These are phyloP conservation scores for Yponomeuta sedellus DNA, from an alignment of 2,888 invertebrate species.

Conservation along the genomic window DNA sequence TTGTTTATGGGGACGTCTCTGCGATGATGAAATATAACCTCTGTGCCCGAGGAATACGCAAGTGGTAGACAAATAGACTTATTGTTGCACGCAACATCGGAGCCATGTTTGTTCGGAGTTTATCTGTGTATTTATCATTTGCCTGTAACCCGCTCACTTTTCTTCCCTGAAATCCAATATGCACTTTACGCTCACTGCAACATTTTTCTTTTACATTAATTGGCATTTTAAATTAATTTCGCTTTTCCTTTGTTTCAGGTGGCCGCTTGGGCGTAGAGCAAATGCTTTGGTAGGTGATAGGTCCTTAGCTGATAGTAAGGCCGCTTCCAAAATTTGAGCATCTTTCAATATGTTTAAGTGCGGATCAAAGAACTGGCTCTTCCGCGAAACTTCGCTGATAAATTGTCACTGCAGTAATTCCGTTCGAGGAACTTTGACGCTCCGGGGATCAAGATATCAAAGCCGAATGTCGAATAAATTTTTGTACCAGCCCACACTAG, in stretches of 20 bases:
- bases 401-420: constrained; percentile 34
- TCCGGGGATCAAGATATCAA: constrained; percentile 68
- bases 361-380: background rate
- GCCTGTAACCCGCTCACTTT: constrained; percentile 6
- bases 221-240: constrained; percentile 75
- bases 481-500: constrained; percentile 68
- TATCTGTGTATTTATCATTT: background rate
- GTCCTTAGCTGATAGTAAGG: constrained; percentile 12
- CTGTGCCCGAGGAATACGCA: constrained; percentile 30
- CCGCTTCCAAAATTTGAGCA: background rate
- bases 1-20: constrained; percentile 51
- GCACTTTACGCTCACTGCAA: constrained; percentile 25
- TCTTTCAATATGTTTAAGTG: background rate
- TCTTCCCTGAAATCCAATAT: constrained; percentile 22
- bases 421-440: constrained; percentile 42
- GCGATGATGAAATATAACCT: constrained; percentile 42
- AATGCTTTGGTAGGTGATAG: constrained; percentile 62
- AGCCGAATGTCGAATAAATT: constrained; percentile 64
- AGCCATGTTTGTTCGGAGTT: constrained; percentile 15
- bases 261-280: constrained; percentile 57
- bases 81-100: background rate
- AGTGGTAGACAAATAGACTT: constrained; percentile 4
- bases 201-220: constrained; percentile 51
- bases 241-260: constrained; percentile 77
- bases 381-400: constrained; percentile 12